Conservation (phyloP, 2,113 vertebrate genomes). For the Scomber japonicus region DNA sequence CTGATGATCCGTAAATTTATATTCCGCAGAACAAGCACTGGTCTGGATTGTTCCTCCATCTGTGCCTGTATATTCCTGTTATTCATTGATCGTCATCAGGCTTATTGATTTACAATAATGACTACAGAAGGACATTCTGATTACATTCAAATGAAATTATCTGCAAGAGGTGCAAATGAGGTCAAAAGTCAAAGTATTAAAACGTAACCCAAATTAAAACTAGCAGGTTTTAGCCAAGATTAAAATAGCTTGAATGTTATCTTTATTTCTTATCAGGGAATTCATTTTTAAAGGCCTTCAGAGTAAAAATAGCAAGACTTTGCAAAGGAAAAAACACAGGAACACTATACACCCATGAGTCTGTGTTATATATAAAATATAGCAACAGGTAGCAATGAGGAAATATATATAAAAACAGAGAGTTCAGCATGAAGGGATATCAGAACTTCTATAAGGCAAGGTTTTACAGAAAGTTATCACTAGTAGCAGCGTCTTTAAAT, state of each 20-base stretch:
- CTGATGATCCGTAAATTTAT: background rate
- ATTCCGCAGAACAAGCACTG: background rate
- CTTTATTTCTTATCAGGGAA: no score
- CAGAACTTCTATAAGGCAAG: no score
- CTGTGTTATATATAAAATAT: background rate
- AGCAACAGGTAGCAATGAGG: no score
- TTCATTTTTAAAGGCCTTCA: no score
- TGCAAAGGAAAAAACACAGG: background rate
- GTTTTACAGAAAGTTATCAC: no score
- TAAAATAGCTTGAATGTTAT: no score
- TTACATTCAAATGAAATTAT: background rate
- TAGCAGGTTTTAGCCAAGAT: background rate
- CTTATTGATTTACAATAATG: constrained; percentile 31
- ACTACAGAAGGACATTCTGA: background rate
- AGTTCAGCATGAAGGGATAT: no score
- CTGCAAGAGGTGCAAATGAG: background rate
- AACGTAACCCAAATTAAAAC: background rate
- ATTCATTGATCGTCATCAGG: background rate
- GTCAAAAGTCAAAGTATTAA: constrained; percentile 4
- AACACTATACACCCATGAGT: background rate
- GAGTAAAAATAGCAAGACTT: background rate
- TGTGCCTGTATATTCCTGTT: background rate
- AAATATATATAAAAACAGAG: no score
- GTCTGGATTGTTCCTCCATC: no score
- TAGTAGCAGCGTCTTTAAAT: no score